A percentile compares a stretch with the other conserved stretches of the same genome.
phyloP scores from a whole-genome alignment of 2,797 vertebrate species.

The Manis javanica region DNA sequence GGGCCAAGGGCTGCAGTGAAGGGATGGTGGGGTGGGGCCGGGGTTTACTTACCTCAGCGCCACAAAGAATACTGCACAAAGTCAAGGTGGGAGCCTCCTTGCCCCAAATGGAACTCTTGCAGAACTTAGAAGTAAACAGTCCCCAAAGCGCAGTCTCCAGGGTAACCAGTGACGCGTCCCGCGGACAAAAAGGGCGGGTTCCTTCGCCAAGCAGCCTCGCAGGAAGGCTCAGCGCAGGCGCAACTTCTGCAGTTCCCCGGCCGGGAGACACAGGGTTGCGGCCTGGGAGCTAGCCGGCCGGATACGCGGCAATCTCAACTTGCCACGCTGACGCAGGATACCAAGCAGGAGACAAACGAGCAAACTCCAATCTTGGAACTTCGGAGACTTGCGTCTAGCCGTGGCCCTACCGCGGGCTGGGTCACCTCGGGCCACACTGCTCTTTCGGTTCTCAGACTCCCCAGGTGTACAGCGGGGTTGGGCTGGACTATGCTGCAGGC shows the following conservation, averaged over 20 bases:
- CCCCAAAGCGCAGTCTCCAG: conserved; percentile 1
- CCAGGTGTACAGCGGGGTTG: neutral
- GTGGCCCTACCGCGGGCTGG: neutral
- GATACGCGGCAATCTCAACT: neutral
- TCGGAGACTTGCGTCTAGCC: neutral
- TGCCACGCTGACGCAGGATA: fast-evolving
- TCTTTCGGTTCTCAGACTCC: neutral
- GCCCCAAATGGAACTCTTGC: too few relatives aligned
- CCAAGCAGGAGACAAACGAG: neutral
- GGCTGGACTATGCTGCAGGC: neutral
- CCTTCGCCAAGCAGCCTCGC: fast-evolving
- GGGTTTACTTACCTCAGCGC: conserved; percentile 37
- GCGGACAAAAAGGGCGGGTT: neutral
- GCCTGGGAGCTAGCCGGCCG: fast-evolving
- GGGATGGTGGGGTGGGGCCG: neutral
- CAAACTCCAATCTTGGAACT: neutral
- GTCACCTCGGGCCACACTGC: neutral
- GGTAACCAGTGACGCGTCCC: conserved; percentile 33
- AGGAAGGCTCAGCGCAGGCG: conserved; percentile 19
- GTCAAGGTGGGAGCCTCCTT: neutral
- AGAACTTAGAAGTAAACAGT: neutral
- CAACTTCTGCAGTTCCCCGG: fast-evolving
- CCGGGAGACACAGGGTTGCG: fast-evolving
- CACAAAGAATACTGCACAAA: neutral
- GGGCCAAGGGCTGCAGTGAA: neutral